A percentile compares a stretch with the other conserved stretches of the same genome.
Evolutionary conservation across 2,888 invertebrate species (phyloP).

Genomic region (Plagodis pulveraria): DNA sequence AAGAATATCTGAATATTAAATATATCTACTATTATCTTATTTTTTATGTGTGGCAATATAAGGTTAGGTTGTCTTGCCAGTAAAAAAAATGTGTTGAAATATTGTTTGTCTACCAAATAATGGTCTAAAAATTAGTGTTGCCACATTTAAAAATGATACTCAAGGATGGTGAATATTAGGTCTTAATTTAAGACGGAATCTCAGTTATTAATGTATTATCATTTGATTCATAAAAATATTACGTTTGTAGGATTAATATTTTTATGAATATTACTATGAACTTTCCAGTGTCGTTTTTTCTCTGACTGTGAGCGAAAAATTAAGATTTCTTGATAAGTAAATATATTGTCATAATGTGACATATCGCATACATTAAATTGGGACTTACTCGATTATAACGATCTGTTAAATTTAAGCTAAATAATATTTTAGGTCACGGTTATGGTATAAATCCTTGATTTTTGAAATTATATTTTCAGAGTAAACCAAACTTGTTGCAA

Average conservation of each 20-base stretch:
- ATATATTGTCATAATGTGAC: not conserved
- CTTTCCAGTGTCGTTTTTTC: conserved; percentile 6
- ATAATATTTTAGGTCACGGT: too few relatives aligned
- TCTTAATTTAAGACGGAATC: conserved; percentile 10
- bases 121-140: conserved; percentile 12
- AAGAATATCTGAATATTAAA: not conserved
- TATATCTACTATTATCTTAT: not conserved
- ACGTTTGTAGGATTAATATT: not conserved
- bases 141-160: conserved; percentile 4
- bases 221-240: conserved; percentile 4
- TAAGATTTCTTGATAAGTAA: too few relatives aligned
- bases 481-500: too few relatives aligned
- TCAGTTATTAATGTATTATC: conserved; percentile 8
- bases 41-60: conserved; percentile 17
- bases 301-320: too few relatives aligned
- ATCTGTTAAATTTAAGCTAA: not conserved
- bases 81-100: conserved; percentile 1
- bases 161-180: not conserved
- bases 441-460: too few relatives aligned
- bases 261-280: conserved; percentile 1
- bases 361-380: conserved; percentile 5
- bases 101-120: not conserved
- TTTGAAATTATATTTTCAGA: too few relatives aligned
- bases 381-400: not conserved
- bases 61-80: conserved; percentile 18